A percentile compares a stretch with the other conserved stretches of the same genome.
Evolutionary conservation across 2,113 vertebrate genomes (phyloP).

Genomic region (Hippolais icterina): DNA sequence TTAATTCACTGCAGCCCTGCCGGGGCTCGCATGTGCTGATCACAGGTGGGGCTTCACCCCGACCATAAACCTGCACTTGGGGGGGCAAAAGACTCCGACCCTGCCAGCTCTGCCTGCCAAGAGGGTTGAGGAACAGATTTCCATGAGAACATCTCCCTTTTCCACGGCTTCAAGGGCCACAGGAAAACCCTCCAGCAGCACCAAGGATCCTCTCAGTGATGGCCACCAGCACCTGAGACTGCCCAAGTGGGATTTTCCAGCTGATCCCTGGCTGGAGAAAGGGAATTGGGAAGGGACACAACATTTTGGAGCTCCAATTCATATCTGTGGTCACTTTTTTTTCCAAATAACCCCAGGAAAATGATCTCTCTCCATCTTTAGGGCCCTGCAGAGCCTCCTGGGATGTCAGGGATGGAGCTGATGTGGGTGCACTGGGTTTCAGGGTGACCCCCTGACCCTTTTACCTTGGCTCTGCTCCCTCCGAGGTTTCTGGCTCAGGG

Average conservation of each 20-base stretch:
- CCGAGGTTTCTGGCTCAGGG: neutral
- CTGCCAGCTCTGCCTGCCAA: neutral
- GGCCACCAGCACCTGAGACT: neutral
- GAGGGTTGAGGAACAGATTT: neutral
- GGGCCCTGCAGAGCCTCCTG: neutral
- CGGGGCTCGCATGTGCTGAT: neutral
- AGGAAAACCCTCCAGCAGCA: neutral
- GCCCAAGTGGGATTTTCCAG: neutral
- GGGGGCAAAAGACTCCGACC: neutral
- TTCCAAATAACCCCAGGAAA: no score
- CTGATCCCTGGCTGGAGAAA: neutral
- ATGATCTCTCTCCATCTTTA: no score
- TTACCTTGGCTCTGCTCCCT: neutral
- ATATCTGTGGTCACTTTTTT: no score
- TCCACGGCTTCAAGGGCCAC: neutral
- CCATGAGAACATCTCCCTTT: neutral
- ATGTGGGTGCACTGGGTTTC: neutral
- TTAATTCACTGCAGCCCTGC: slow-evolving; percentile 47
- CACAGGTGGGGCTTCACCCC: slow-evolving; percentile 60
- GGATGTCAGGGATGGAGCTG: neutral
- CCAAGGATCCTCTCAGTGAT: neutral
- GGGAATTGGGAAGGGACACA: neutral
- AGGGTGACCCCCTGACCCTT: neutral
- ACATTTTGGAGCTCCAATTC: no score
- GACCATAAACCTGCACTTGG: neutral